phyloP scores from a whole-genome alignment of 2,113 vertebrate genomes.

The Callospermophilus lateralis region DNA sequence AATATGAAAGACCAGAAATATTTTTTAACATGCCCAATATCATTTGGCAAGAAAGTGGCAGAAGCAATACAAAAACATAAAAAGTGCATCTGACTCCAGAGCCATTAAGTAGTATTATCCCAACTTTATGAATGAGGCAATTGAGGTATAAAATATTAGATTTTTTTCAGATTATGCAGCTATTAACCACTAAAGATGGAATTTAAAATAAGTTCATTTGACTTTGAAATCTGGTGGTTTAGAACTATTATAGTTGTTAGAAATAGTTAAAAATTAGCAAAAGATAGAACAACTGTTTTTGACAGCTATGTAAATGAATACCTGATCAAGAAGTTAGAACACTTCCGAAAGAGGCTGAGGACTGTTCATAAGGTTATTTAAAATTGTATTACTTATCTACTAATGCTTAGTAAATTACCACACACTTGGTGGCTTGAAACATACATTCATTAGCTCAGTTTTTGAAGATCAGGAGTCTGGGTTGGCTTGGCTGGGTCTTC shows the following conservation, averaged over 20 bases:
- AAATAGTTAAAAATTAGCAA: constrained; percentile 34
- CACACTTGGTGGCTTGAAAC: not conserved
- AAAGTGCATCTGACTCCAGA: not conserved
- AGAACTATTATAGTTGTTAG: not conserved
- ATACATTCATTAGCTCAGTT: not conserved
- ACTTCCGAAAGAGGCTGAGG: not conserved
- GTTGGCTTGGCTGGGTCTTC: not conserved
- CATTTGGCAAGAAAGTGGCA: not conserved
- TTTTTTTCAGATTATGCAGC: not conserved
- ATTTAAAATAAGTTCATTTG: not conserved
- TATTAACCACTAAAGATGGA: not conserved
- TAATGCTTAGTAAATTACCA: not conserved
- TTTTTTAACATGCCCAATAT: not conserved
- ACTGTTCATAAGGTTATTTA: not conserved
- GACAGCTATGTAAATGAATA: not conserved
- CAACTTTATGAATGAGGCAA: not conserved
- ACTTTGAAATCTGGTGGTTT: not conserved
- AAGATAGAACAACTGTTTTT: not conserved
- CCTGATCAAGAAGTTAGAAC: not conserved
- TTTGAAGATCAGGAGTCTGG: not conserved
- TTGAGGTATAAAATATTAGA: not conserved
- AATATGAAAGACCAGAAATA: constrained; percentile 11
- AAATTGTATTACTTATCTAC: not conserved
- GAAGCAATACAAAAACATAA: not conserved
- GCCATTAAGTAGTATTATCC: not conserved